phyloP scores from a whole-genome alignment of 2,113 vertebrate genomes.

The Solea solea region DNA sequence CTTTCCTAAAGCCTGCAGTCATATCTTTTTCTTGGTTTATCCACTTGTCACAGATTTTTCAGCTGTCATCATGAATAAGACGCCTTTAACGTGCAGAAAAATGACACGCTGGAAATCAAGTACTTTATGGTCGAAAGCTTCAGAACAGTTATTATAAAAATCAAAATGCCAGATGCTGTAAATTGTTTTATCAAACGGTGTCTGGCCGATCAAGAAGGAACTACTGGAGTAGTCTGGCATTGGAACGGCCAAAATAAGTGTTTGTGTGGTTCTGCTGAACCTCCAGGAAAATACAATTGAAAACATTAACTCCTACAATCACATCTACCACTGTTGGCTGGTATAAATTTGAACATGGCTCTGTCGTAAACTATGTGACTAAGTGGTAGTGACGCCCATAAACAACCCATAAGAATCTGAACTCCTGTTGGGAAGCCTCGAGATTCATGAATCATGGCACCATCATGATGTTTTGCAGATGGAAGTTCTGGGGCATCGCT shows the following conservation, averaged over 20 bases:
- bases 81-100: not conserved
- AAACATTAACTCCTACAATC: constrained; percentile 12
- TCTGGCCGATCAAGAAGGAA: too few species aligned
- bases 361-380: constrained; percentile 1
- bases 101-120: not conserved
- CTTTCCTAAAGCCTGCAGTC: not conserved
- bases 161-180: too few species aligned
- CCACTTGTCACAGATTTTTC: not conserved
- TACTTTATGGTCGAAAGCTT: not conserved
- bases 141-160: not conserved
- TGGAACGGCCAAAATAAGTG: constrained; percentile 27
- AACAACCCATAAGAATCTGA: too few species aligned
- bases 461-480: too few species aligned
- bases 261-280: constrained; percentile 38
- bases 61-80: not conserved
- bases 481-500: too few species aligned
- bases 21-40: not conserved
- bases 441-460: too few species aligned
- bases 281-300: constrained; percentile 43
- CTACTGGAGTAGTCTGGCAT: not conserved
- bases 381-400: too few species aligned
- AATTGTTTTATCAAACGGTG: too few species aligned
- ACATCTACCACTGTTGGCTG: constrained; percentile 13
- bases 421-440: too few species aligned
- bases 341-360: constrained; percentile 12